Percentiles rank a stretch among this genome's conserved stretches.
Conservation (phyloP, 2,113 vertebrate genomes). For the cat (Felis catus) region F.catus_Fca126_mat1.0 CM031418.1:130345501-130346000, state of each 20-base stretch:
- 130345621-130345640: fast-evolving
- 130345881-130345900: not conserved
- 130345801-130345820: not conserved
- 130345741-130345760: not conserved
- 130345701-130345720: fast-evolving
- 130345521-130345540: not conserved
- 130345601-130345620: not conserved
- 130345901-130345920: not conserved
- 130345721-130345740: not conserved
- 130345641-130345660: not conserved
- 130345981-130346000: conserved; percentile 33
- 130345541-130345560: not conserved
- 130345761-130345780: not conserved
- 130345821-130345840: not conserved
- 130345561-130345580: not conserved
- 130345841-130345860: not conserved
- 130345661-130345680: fast-evolving
- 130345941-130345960: not conserved
- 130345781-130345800: fast-evolving
- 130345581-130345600: not conserved
- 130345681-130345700: not conserved
- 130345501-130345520: not conserved
- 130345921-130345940: conserved; percentile 45
- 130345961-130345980: not conserved
- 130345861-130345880: not conserved